Base-by-base conservation (phyloP, 1,140 invertebrate genomes). In the Drosophila ogumai region DNA sequence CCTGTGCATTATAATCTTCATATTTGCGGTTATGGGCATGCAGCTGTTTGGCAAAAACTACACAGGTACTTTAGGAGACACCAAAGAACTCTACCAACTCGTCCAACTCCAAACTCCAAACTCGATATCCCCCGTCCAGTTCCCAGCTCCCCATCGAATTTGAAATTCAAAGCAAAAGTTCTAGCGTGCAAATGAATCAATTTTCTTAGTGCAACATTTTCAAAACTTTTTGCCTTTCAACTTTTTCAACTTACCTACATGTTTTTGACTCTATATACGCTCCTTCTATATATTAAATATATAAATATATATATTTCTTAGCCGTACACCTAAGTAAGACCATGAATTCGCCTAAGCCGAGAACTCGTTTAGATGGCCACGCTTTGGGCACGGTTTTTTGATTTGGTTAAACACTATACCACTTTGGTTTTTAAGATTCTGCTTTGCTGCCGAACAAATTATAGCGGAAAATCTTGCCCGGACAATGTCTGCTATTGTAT, bases 11-110 rank as follows among this genome's bases (percentile, higher is more conserved):
- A 99, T 99, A 93, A 98, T 99, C 94, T 99, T 99, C 95, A 99
- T 99, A 93, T 99, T 99, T 93, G 98, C 98, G 92, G 98, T 99
- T 80, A 99, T 99, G 98, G 98, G 98, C 78, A 99, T 99, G 97
- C 98, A 99, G 94, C 95, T 99, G 78, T 99, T 99, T 94, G 98
- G 97, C 81, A 97, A 97, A 93, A 97, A 98, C 93, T 99, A 99
- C 93, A 95, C 95, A 94, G 96, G 96, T 97, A 92, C 81, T 90
- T 81, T 69, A 28, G 69, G 61, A 76, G 47, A 46, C 50, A 36
- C 50, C 50, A 22, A 8, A 13, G 15, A 25, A 15, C 32, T 28
- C 34, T 36, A 41, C 22, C n/a, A n/a, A n/a, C 22, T 25, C 13
- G 13, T 15, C 8, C 8, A 17, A 41, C 46, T 22, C 12, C 44